These are phyloP conservation scores for Sternotherus odoratus DNA, from an alignment of 2,797 vertebrate genomes.

Conservation along the genomic window DNA sequence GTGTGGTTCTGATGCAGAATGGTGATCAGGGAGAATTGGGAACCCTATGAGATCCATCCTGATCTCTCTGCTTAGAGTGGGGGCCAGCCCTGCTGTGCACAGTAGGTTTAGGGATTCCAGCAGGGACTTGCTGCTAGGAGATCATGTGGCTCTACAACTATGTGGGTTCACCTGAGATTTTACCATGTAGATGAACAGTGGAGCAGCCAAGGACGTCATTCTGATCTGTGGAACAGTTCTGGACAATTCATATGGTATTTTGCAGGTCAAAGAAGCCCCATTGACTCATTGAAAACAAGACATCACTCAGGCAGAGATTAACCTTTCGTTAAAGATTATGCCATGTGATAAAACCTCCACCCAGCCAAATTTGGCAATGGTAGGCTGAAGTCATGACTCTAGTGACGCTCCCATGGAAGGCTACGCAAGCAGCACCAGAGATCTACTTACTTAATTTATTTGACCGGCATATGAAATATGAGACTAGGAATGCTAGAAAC, in stretches of 20 bases:
- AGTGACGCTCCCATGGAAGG: not conserved
- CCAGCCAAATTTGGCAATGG: not conserved
- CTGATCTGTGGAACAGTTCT: not conserved
- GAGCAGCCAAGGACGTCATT: not conserved
- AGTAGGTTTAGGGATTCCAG: not conserved
- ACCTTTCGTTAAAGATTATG: not conserved
- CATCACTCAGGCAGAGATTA: not conserved
- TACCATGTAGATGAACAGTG: not conserved
- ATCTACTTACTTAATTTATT: slow-evolving; percentile 70
- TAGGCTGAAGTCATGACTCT: not conserved
- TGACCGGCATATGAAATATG: slow-evolving; percentile 74
- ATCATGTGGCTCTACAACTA: not conserved
- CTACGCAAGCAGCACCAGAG: rapidly evolving
- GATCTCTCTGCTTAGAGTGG: not conserved
- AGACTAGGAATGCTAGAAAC: slow-evolving; percentile 81
- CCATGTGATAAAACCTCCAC: not conserved
- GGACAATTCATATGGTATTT: not conserved
- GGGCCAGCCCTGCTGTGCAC: not conserved
- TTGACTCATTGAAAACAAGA: not conserved
- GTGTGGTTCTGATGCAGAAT: rapidly evolving
- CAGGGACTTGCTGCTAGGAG: not conserved
- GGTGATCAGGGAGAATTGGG: not conserved
- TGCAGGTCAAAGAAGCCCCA: not conserved
- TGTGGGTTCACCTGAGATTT: not conserved
- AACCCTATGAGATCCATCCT: not conserved